These are phyloP conservation scores for Anolis apletophallus DNA, from an alignment of 2,797 vertebrate species.

Conservation along the genomic window DNA sequence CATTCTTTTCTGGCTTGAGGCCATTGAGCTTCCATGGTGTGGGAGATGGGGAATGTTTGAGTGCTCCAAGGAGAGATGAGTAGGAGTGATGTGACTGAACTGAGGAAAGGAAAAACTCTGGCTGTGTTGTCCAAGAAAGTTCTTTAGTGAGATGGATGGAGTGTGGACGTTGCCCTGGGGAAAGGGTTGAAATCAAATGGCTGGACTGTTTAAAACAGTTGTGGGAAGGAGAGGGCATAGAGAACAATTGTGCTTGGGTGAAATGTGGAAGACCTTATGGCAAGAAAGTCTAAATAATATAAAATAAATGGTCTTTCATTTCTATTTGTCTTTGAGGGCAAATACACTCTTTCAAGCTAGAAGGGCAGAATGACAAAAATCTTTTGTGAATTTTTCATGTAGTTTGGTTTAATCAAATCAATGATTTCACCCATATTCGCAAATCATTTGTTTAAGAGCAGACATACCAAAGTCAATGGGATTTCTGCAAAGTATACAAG, in stretches of 20 bases:
- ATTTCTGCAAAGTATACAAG: neutral
- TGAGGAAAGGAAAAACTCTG: slow-evolving; percentile 76
- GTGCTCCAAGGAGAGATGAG: slow-evolving; percentile 74
- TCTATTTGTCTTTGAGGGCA: slow-evolving; percentile 8
- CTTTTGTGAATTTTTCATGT: neutral
- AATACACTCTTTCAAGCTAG: neutral
- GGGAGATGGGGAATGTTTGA: slow-evolving; percentile 60
- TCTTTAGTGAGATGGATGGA: slow-evolving; percentile 76
- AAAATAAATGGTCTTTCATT: slow-evolving; percentile 42
- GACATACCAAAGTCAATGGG: neutral
- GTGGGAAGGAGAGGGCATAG: slow-evolving; percentile 62
- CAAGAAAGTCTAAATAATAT: slow-evolving; percentile 10
- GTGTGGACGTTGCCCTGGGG: slow-evolving; percentile 74
- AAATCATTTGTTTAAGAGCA: neutral
- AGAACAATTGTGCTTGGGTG: slow-evolving; percentile 39
- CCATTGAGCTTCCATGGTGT: slow-evolving; percentile 60
- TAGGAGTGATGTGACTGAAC: slow-evolving; percentile 76
- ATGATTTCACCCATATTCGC: neutral
- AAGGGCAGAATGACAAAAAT: neutral
- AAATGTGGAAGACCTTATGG: slow-evolving; percentile 51
- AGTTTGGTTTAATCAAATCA: neutral
- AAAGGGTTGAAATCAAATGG: slow-evolving; percentile 72
- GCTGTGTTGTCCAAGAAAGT: slow-evolving; percentile 76
- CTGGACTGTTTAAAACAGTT: slow-evolving; percentile 73
- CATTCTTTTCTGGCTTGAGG: slow-evolving; percentile 64